Evolutionary conservation across 2,888 invertebrate species (phyloP).

Genomic region (Cephus pulcher): DNA sequence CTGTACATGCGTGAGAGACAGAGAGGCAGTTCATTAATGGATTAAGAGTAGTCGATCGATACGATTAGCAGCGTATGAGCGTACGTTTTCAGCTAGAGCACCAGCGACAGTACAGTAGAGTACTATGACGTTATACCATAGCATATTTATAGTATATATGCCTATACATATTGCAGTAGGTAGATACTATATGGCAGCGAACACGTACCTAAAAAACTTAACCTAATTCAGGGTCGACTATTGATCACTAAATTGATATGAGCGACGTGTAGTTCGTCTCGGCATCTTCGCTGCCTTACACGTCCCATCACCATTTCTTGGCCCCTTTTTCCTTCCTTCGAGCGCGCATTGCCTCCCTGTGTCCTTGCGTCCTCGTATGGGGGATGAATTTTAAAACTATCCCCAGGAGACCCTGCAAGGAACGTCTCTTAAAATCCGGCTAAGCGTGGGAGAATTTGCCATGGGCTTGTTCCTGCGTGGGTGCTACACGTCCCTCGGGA

Average conservation of each 20-base stretch:
- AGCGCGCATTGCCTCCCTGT: background rate
- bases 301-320: background rate
- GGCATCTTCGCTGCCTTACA: constrained; percentile 15
- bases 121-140: background rate
- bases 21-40: constrained; percentile 57
- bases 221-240: constrained; percentile 16
- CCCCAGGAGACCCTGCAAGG: constrained; percentile 48
- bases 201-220: background rate
- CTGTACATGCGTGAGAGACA: background rate
- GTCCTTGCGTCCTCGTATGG: constrained; percentile 52
- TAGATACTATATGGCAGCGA: background rate
- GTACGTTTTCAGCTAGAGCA: background rate
- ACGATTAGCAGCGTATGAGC: constrained; percentile 40
- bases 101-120: background rate
- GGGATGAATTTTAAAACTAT: constrained; percentile 65
- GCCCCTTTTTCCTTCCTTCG: background rate
- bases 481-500: constrained; percentile 57
- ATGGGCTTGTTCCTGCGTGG: constrained; percentile 52
- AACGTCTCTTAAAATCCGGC: constrained; percentile 61
- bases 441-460: constrained; percentile 43
- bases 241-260: constrained; percentile 57
- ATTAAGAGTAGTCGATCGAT: constrained; percentile 56
- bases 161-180: background rate
- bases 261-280: constrained; percentile 49
- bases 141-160: background rate